These are phyloP conservation scores for Cyanoderma ruficeps DNA, from an alignment of 2,113 vertebrate species.

Conservation along the genomic window DNA sequence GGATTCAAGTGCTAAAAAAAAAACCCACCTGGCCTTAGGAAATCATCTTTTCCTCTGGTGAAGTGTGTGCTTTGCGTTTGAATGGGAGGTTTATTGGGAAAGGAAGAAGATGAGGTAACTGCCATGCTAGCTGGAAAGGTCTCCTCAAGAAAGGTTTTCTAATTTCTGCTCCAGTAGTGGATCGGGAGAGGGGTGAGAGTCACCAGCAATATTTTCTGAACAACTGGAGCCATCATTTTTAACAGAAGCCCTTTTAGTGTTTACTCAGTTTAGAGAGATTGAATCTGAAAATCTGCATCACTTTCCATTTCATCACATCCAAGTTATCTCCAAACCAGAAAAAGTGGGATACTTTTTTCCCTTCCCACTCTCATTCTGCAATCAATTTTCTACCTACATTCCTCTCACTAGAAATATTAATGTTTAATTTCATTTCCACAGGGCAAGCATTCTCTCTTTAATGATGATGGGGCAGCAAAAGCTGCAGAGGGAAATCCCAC, in stretches of 20 bases:
- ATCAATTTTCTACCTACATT: neutral
- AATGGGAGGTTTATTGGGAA: neutral
- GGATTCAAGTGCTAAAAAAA: neutral
- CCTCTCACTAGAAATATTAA: neutral
- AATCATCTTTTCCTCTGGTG: neutral
- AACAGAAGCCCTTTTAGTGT: neutral
- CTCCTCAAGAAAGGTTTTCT: neutral
- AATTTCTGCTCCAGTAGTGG: neutral
- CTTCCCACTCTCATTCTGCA: neutral
- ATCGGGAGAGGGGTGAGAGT: neutral
- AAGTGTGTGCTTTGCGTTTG: neutral
- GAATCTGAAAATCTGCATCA: neutral
- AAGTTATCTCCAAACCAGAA: neutral
- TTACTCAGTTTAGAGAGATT: neutral
- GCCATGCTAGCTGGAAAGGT: neutral
- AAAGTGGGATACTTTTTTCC: neutral
- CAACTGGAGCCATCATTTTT: neutral
- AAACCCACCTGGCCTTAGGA: neutral
- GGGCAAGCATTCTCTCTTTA: neutral
- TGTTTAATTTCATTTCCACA: neutral
- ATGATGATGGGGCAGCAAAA: neutral
- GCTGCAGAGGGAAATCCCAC: neutral
- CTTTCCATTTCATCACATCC: neutral
- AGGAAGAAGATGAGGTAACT: neutral
- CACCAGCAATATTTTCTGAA: neutral